Base-by-base conservation (phyloP, 2,888 invertebrate species). In the Bedellia somnulentella region DNA sequence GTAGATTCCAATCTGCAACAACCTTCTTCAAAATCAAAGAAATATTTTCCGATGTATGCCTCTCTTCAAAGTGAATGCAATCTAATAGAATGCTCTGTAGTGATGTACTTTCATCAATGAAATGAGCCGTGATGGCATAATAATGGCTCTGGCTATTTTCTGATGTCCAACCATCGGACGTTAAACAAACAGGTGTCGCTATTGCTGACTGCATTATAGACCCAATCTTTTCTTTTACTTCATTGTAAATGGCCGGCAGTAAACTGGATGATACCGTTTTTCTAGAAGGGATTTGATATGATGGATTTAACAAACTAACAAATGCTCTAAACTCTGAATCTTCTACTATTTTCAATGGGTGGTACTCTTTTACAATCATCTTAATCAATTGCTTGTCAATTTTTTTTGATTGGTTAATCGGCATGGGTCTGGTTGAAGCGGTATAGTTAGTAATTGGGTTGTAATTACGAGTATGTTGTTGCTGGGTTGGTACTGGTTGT, bases 191-290 rank as follows among this genome's bases (percentile, higher is more conserved):
- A 11, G 45, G 41, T 22, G 22, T 10, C 1, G 40, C 23, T 35
- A 35, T 16, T 21, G 9, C n/a, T n/a, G 2, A 40, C 14, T 29
- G 25, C 13, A 12, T 14, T 10, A 25, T 35, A 35, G 4, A 32
- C 36, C n/a, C n/a, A n/a, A n/a, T n/a, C 4, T 15, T 11, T 30
- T 34, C 30, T 13, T 27, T 15, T 13, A 32, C 16, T 27, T 21
- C 27, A 11, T 29, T 34, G 28, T 41, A 41, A 5, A 30, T 13
- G 29, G 38, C 33, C 2, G 41, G 42, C 10, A 45, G 32, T 14
- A 42, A 18, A 16, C 35, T 41, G 34, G 40, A 35, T 4, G 41
- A 37, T 4, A 45, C 16, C 4, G 38, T 42, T 32, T 39, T 43
- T 4, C 39, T 32, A 2, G 43, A 39, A 10, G 40, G 43, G 12